Percentiles rank a stretch among this genome's conserved stretches.
Conservation (phyloP, 2,888 invertebrate species). For the Dryocosmus kuriphilus region DNA sequence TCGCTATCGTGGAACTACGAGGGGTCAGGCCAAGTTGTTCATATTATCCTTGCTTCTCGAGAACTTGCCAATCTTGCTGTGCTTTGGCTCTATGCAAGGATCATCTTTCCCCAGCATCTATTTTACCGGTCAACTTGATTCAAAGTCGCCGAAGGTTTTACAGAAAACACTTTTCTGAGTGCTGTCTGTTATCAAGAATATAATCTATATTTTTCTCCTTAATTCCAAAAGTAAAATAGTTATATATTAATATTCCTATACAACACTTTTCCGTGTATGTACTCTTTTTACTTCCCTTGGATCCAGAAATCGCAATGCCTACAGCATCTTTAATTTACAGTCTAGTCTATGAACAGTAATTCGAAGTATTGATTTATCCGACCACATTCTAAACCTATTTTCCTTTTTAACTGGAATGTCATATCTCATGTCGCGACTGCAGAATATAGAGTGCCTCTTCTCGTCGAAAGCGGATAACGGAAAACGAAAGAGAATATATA, state of each 20-base stretch:
- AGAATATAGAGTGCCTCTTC: slow-evolving; percentile 38
- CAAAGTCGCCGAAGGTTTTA: too few relatives aligned
- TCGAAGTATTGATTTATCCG: slow-evolving; percentile 6
- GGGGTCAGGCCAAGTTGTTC: slow-evolving; percentile 22
- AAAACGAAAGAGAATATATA: not conserved
- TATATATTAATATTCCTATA: too few relatives aligned
- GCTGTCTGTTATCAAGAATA: too few relatives aligned
- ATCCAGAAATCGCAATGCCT: too few relatives aligned
- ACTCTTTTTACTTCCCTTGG: too few relatives aligned
- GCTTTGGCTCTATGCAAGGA: slow-evolving; percentile 21
- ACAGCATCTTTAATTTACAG: too few relatives aligned
- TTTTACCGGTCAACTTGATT: slow-evolving; percentile 1
- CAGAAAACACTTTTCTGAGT: too few relatives aligned
- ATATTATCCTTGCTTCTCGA: slow-evolving; percentile 22
- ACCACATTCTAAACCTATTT: slow-evolving; percentile 8
- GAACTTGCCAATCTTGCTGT: slow-evolving; percentile 20
- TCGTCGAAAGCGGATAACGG: slow-evolving; percentile 32
- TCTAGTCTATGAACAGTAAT: too few relatives aligned
- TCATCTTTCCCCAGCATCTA: slow-evolving; percentile 10
- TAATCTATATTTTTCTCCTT: too few relatives aligned
- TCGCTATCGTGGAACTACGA: slow-evolving; percentile 31
- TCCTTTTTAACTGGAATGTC: slow-evolving; percentile 36
- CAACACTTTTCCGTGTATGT: too few relatives aligned
- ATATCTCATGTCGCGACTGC: slow-evolving; percentile 30
- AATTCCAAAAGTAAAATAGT: too few relatives aligned